Base-by-base conservation (phyloP, 2,113 vertebrate species). In the Eurystomus gularis region DNA sequence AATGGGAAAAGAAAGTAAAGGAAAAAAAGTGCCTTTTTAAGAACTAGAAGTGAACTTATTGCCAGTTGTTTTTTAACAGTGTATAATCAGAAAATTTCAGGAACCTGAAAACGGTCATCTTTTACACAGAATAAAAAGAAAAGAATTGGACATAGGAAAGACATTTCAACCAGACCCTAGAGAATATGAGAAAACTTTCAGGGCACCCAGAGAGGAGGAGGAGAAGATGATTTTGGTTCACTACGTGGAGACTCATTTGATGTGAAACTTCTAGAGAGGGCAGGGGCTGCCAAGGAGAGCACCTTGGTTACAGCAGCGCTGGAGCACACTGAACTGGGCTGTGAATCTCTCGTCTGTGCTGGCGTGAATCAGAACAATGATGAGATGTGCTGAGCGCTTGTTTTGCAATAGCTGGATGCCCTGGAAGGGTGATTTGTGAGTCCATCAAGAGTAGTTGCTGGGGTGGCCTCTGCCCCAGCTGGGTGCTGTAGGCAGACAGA, bases 291-390 rank as follows among this genome's bases (percentile, higher is more conserved):
- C 3, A 4, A 39, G 69, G 61, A 82, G 29, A 28, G 72, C 18
- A 54, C 28, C 58, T 42, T 14, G 4, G 65, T 42, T 42, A 39
- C 52, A 49, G 49, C 48, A 29, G 13, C 1, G 0, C 11, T 29
- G 58, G 57, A 80, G 13, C 39, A 31, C 31, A 4, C 13, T 28
- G 16, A n/a, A 18, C 46, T 1, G 6, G 40, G 39, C 49, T 3
- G 40, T 15, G 49, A 76, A 11, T 35, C 52, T 66, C 17, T 68
- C 14, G 39, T 70, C 77, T 40, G 49, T 44, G 31, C 64, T 52
- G 72, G 31, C 0, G 0, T 0, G 1, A 35, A 62, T 87, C 44
- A 14, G 13, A 60, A 17, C 58, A 58, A 33, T 0, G 6, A 20
- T 2, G 7, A 19, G 70, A 40, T 28, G 62, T 54, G 24, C 73